Conservation (phyloP, 2,797 vertebrate species). For the Pantherophis alleghaniensis region DNA sequence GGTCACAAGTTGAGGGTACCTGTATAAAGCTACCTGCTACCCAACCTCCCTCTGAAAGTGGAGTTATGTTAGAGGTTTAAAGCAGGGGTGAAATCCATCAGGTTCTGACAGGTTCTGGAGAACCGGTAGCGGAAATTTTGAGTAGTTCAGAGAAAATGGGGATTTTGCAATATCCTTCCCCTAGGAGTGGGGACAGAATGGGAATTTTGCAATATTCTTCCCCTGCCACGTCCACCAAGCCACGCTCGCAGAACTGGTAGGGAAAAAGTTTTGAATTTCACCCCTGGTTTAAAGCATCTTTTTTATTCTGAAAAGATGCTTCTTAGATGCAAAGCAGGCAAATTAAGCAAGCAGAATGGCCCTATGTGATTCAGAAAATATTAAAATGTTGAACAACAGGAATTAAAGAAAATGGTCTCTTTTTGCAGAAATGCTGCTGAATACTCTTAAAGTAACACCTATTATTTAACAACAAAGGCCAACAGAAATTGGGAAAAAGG, state of each 20-base stretch:
- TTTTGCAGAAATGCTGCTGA: neutral
- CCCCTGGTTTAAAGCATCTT: no score
- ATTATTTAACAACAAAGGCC: neutral
- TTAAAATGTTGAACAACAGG: neutral
- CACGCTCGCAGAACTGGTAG: no score
- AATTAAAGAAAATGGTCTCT: neutral
- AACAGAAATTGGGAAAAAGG: neutral
- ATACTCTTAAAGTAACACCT: neutral
- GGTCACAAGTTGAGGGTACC: no score
- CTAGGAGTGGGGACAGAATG: no score
- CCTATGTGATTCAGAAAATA: neutral
- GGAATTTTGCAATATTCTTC: no score
- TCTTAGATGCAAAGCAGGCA: neutral
- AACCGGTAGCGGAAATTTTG: no score
- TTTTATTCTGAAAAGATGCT: neutral
- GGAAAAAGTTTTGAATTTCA: no score
- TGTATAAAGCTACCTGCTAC: neutral
- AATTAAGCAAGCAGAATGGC: neutral
- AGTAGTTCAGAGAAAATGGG: no score
- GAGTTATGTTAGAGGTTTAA: neutral
- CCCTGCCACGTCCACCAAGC: no score
- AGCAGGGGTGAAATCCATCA: no score
- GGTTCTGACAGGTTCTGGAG: no score
- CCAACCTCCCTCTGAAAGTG: neutral
- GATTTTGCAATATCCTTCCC: no score